Percentiles rank a stretch among this genome's conserved stretches.
Evolutionary conservation across 1,140 invertebrate species (phyloP).

Genomic region (Acromyrmex echinatior): DNA sequence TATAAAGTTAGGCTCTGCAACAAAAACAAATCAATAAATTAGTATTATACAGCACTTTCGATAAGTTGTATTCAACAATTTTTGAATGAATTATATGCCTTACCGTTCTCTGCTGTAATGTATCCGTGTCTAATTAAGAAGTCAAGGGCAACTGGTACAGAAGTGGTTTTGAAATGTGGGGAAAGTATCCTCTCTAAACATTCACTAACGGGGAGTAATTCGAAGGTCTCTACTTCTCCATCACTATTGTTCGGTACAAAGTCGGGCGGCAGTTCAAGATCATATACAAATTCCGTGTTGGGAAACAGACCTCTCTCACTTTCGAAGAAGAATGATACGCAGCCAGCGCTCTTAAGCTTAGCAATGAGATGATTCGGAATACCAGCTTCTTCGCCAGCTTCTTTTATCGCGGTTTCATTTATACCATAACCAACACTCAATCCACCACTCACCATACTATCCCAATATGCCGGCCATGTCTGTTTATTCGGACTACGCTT

Average conservation of each 20-base stretch:
- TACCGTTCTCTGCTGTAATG: slow-evolving; percentile 96
- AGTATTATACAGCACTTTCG: background rate
- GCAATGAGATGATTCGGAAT: slow-evolving; percentile 91
- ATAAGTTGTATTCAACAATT: background rate
- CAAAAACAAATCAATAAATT: slow-evolving; percentile 45
- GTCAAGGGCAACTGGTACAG: slow-evolving; percentile 95
- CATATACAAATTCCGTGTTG: slow-evolving; percentile 98
- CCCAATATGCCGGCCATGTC: slow-evolving; percentile 98
- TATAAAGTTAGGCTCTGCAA: slow-evolving; percentile 93
- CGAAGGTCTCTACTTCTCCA: slow-evolving; percentile 97
- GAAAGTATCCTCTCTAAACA: slow-evolving; percentile 93
- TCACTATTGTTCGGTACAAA: slow-evolving; percentile 96
- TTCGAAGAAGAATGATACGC: slow-evolving; percentile 96
- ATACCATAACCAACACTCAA: slow-evolving; percentile 95
- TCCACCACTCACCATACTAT: slow-evolving; percentile 98
- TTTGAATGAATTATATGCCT: slow-evolving; percentile 65
- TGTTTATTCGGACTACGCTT: slow-evolving; percentile 96
- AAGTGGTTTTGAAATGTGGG: slow-evolving; percentile 96
- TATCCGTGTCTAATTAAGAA: slow-evolving; percentile 96
- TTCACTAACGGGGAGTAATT: slow-evolving; percentile 93
- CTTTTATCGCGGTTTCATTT: slow-evolving; percentile 95
- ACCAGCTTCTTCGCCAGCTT: slow-evolving; percentile 97
- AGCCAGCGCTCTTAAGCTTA: slow-evolving; percentile 92
- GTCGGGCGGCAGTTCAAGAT: slow-evolving; percentile 95
- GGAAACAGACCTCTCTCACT: slow-evolving; percentile 97